phyloP scores from a whole-genome alignment of 2,797 vertebrate genomes.

The Platyrinchus mystaceus region DNA sequence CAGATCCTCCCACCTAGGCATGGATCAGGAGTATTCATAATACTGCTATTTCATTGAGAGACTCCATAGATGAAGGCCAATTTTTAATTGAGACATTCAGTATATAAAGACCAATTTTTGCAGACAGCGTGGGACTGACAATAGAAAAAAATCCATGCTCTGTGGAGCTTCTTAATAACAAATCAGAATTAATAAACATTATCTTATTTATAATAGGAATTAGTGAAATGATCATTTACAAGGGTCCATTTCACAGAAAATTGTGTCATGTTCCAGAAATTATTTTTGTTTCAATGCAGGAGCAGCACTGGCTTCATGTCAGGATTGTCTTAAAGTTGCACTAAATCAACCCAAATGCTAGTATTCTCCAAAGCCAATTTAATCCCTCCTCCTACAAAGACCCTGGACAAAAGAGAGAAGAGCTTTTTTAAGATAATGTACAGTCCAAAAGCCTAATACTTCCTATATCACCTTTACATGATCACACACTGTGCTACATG shows the following conservation, averaged over 20 bases:
- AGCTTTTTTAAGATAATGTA: neutral
- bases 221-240: neutral
- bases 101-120: neutral
- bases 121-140: neutral
- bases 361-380: neutral
- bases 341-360: neutral
- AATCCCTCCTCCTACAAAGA: neutral
- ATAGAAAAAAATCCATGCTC: constrained; percentile 9
- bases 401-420: fast-evolving
- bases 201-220: neutral
- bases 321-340: neutral
- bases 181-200: neutral
- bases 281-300: neutral
- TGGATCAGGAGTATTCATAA: neutral
- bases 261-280: neutral
- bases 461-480: neutral
- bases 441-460: neutral
- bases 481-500: neutral
- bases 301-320: neutral
- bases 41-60: neutral
- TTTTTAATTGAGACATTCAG: neutral
- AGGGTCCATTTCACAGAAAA: neutral
- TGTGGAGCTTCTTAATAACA: neutral
- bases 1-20: neutral
- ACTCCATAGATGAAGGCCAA: neutral